These are phyloP conservation scores for Aporrectodea caliginosa DNA, from an alignment of 1,140 invertebrate genomes.

Conservation along the genomic window DNA sequence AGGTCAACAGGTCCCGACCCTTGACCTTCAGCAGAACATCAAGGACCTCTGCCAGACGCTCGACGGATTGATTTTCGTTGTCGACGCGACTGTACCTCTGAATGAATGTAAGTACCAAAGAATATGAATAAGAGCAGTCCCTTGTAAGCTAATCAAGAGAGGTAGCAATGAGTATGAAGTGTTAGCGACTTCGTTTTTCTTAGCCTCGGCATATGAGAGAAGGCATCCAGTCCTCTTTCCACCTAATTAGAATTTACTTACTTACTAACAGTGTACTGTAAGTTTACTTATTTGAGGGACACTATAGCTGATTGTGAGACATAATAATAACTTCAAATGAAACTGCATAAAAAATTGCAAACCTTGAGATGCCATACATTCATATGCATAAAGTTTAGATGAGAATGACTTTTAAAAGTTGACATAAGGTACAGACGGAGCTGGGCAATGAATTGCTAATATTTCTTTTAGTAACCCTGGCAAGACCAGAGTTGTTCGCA, in stretches of 20 bases:
- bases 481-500: constrained; percentile 22
- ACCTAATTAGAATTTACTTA: neutral
- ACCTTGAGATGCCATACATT: too few species aligned
- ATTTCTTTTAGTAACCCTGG: constrained; percentile 9
- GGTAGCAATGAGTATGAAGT: neutral
- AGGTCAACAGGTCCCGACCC: neutral
- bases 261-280: neutral
- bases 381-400: too few species aligned
- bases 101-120: constrained; percentile 18
- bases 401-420: too few species aligned
- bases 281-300: neutral
- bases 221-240: neutral
- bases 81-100: constrained; percentile 16
- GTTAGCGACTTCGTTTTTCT: too few species aligned
- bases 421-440: neutral
- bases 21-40: constrained; percentile 12
- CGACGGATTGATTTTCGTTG: constrained; percentile 32
- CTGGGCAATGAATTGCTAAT: neutral
- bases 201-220: neutral
- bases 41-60: constrained; percentile 33
- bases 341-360: too few species aligned
- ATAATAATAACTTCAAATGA: too few species aligned
- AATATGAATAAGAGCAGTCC: neutral
- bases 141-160: neutral
- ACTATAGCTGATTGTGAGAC: neutral